phyloP scores from a whole-genome alignment of 2,797 vertebrate species.

The Erethizon dorsatum region DNA sequence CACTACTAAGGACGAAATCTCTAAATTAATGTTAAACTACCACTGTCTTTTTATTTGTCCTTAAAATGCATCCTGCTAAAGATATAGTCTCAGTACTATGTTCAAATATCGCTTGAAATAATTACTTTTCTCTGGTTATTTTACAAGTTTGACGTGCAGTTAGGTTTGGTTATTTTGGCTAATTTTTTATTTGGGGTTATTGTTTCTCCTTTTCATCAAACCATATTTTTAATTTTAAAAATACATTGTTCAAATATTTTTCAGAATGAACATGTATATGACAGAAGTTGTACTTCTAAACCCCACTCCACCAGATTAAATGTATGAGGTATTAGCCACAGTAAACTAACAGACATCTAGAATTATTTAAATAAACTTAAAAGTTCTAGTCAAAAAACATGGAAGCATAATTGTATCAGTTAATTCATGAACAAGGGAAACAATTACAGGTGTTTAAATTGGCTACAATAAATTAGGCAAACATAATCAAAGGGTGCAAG shows the following conservation, averaged over 20 bases:
- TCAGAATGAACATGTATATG: neutral
- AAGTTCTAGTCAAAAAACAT: neutral
- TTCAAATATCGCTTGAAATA: constrained; percentile 4
- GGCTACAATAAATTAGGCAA: neutral
- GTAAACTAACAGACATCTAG: neutral
- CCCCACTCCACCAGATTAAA: neutral
- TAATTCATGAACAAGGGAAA: neutral
- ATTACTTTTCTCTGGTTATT: constrained; percentile 37
- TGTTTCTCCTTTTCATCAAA: constrained; percentile 18
- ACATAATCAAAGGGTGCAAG: neutral
- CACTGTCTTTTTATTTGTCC: neutral
- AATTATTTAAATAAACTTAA: neutral
- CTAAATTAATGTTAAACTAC: neutral
- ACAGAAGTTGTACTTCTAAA: neutral
- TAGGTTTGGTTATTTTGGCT: constrained; percentile 22
- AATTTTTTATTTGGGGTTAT: constrained; percentile 23
- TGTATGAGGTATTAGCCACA: neutral
- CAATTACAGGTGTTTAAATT: neutral
- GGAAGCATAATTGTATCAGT: neutral
- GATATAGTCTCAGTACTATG: neutral
- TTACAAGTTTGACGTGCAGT: neutral
- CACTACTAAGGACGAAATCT: neutral
- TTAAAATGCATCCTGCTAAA: neutral
- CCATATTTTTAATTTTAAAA: neutral
- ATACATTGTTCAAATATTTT: neutral